Percentiles rank a stretch among this genome's conserved stretches.
Evolutionary conservation across 1,140 invertebrate species (phyloP).

Genomic region (Leguminivora glycinivorella): DNA sequence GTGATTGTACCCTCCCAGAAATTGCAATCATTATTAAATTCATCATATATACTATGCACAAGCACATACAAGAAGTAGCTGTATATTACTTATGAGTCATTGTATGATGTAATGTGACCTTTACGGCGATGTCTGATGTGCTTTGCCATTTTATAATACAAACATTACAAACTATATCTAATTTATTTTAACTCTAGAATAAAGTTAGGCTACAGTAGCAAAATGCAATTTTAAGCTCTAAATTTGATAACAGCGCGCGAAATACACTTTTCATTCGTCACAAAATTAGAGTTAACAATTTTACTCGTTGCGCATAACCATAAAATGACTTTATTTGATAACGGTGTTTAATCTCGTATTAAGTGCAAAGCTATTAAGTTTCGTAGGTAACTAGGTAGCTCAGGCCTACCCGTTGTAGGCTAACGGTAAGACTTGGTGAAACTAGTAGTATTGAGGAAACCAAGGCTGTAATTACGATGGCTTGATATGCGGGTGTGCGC

Average conservation of each 20-base stretch:
- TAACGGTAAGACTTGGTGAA: constrained; percentile 46
- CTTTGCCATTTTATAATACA: constrained; percentile 12
- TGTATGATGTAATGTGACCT: constrained; percentile 24
- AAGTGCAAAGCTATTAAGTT: constrained; percentile 36
- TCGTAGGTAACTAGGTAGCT: constrained; percentile 36
- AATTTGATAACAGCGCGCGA: background rate
- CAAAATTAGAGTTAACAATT: constrained; percentile 12
- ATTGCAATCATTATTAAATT: background rate
- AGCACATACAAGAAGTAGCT: background rate
- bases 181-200: constrained; percentile 6
- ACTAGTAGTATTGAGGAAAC: constrained; percentile 38
- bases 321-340: constrained; percentile 35
- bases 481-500: constrained; percentile 40
- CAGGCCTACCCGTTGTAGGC: constrained; percentile 42
- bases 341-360: constrained; percentile 40
- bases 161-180: background rate
- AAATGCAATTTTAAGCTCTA: constrained; percentile 3
- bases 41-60: background rate
- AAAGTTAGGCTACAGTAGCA: background rate
- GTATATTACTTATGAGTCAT: background rate
- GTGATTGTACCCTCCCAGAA: background rate
- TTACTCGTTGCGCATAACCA: constrained; percentile 4
- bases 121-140: constrained; percentile 2
- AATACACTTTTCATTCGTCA: constrained; percentile 13
- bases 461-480: constrained; percentile 41